Evolutionary conservation across 23 tunicate species (phyloP).

Genomic region (Clavelina lepadiformis): DNA sequence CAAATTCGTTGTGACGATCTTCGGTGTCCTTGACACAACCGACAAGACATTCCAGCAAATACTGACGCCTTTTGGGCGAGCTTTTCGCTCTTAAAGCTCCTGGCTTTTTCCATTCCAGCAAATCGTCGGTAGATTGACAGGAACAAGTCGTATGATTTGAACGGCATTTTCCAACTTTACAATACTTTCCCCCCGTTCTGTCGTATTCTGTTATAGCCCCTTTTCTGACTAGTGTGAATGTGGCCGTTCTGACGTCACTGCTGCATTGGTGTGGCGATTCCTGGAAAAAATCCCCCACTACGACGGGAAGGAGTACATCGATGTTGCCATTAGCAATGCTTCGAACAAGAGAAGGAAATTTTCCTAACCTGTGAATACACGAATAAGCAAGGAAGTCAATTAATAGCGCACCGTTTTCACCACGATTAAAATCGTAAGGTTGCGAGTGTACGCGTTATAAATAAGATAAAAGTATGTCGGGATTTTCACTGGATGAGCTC

Average conservation of each 20-base stretch:
- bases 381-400: too few species aligned
- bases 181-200: background rate
- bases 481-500: too few species aligned
- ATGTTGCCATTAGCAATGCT: slow-evolving; percentile 2
- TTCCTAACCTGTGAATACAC: slow-evolving; percentile 16
- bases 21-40: slow-evolving; percentile 2
- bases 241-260: background rate
- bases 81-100: background rate
- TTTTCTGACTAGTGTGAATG: background rate
- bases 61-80: background rate
- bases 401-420: too few species aligned
- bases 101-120: background rate
- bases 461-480: too few species aligned
- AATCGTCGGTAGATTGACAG: background rate
- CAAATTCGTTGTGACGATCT: background rate
- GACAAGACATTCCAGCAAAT: slow-evolving; percentile 12
- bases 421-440: too few species aligned
- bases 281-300: slow-evolving; percentile 2
- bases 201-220: background rate
- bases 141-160: too few species aligned
- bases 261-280: slow-evolving; percentile 14
- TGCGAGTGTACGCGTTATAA: too few species aligned
- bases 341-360: slow-evolving; percentile 1
- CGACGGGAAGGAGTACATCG: slow-evolving; percentile 15
- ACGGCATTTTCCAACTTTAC: background rate